A percentile compares a stretch with the other conserved stretches of the same genome.
Conservation (phyloP, 2,113 vertebrate genomes). For the Carassius gibelio region DNA sequence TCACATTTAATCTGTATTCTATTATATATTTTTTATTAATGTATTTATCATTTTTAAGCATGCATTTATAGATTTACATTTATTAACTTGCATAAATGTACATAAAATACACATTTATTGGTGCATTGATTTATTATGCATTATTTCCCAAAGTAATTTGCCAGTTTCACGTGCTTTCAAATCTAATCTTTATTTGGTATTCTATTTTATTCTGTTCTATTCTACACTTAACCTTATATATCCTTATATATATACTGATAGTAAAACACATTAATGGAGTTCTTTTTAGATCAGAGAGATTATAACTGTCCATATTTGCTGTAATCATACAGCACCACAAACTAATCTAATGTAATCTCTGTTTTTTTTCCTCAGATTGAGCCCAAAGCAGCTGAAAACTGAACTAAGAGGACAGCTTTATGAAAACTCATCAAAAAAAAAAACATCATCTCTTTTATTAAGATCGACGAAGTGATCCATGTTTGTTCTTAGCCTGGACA, state of each 20-base stretch:
- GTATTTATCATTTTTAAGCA: background rate
- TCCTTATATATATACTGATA: no score
- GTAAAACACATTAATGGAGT: background rate
- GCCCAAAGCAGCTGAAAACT: slow-evolving; percentile 13
- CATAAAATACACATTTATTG: background rate
- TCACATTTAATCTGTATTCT: background rate
- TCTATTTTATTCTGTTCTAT: background rate
- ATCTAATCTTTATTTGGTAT: background rate
- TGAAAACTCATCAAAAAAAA: background rate
- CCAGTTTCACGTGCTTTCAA: background rate
- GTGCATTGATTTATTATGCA: background rate
- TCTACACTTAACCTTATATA: background rate
- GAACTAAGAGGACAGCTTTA: background rate
- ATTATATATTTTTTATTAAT: background rate
- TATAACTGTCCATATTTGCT: slow-evolving; percentile 3
- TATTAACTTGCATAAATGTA: background rate
- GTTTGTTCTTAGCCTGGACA: background rate
- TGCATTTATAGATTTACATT: background rate
- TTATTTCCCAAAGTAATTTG: background rate
- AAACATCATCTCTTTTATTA: slow-evolving; percentile 6
- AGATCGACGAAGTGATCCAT: background rate
- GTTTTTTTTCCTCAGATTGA: slow-evolving; percentile 25
- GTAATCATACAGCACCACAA: background rate
- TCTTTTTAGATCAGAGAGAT: background rate
- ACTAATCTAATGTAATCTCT: slow-evolving; percentile 19